Base-by-base conservation (phyloP, 2,797 vertebrate genomes). In the Sphenopsis melanotis region DNA sequence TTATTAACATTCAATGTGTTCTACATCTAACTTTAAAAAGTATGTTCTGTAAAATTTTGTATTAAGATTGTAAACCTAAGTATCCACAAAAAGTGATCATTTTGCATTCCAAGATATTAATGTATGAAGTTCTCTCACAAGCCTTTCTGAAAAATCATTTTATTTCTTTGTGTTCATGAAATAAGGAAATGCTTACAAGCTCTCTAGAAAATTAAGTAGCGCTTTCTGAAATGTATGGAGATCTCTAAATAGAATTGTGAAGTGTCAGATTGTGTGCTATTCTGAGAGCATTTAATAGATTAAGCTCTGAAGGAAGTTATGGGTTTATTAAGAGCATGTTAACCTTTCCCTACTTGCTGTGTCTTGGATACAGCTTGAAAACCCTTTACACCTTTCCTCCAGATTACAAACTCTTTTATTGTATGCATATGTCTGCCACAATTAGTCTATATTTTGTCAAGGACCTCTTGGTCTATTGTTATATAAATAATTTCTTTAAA, bases 401-500 rank as follows among this genome's bases (percentile, higher is more conserved):
- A 81, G 42, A 83, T 78, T 85, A 52, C 41, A 66, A 70, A 70
- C 9, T 66, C 29, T 66, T 83, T 44, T 55, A 92, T 47, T 70
- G 17, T 50, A 89, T 1, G 2, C 75, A 81, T 11, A 47, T 42
- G 23, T 76, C 74, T 95, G 68, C 80, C 80, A 87, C 41, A 85
- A 83, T n/a, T 69, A 27, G 55, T 32, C 88, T 57, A 10, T 37
- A 59, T 81, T 94, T 93, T 93, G 66, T 66, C 80, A 91, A 82
- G 55, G 22, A 69, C 49, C 10, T 57, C 60, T 82, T 66, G 21
- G 39, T 79, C 55, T 82, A 32, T 71, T 94, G 50, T 78, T 92
- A 52, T 34, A 89, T 55, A 90, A 94, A 91, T 79, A 84, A 84
- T 88, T 84, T 86, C 55, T 89, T 44, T 44, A 57, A 77, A 77